Evolutionary conservation across 2,888 invertebrate genomes (phyloP), one percentile per base, ranked within the genome.

Genomic region (Stramonita haemastoma): DNA sequence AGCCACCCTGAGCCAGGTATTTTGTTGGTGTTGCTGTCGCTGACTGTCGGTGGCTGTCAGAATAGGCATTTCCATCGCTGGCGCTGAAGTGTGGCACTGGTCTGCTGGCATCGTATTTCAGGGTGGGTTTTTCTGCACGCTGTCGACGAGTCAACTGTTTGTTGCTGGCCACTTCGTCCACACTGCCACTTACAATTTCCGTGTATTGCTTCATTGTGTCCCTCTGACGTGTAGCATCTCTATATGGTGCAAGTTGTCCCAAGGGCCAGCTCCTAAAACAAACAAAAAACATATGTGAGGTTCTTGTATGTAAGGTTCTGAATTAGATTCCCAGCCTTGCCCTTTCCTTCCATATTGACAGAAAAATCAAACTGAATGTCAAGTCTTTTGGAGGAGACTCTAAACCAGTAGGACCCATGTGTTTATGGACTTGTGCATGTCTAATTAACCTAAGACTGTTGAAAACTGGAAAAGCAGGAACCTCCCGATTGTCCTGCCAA

Each of bases 81-180:
- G 93, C 94, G 89, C 91, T 93, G 84, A 92, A 92, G n/a, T 93
- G 90, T 89, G 93, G 92, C 0, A 93, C 92, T 17, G 94, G 93
- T 87, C 93, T 93, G 36, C 92, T 91, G 36, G 93, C 92, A 90
- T 93, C 93, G 90, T 94, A 93, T 87, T 94, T 95, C 11, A 95
- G 92, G 79, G 94, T 91, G 1, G 94, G 94, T 90, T 94, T 94
- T 87, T 93, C 93, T 57, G 92, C 91, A 87, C 94, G 93, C 86
- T 94, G 94, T 26, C 94, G 91, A 26, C 94, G 91, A 2, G 94
- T 94, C 56, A 95, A 92, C 90, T 95, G 95, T 90, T 95, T 95
- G 87, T 92, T 93, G 22, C 93, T 89, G 2, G 94, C 93, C 89
- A 94, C 90, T 29, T 94, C 95, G 46, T 94, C 94, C 29, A 93